Evolutionary conservation across 2,797 vertebrate species (phyloP).

Genomic region (Phataginus tetradactyla): DNA sequence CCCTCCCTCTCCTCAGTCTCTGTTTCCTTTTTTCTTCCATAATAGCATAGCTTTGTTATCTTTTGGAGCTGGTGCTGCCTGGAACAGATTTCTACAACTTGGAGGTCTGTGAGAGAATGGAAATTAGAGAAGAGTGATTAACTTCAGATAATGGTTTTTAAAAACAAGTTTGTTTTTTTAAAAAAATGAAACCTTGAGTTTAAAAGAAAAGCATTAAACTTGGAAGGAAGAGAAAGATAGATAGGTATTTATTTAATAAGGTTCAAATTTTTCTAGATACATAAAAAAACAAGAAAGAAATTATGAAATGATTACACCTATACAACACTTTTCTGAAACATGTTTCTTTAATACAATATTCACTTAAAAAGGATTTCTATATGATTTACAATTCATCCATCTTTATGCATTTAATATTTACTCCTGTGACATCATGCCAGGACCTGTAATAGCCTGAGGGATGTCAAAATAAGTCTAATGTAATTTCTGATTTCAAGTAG

Average conservation of each 20-base stretch:
- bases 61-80: slow-evolving; percentile 58
- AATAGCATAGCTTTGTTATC: slow-evolving; percentile 68
- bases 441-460: not conserved
- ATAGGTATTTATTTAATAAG: not conserved
- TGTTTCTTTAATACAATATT: not conserved
- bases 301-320: not conserved
- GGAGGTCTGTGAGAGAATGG: slow-evolving; percentile 35
- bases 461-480: not conserved
- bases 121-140: slow-evolving; percentile 62
- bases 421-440: not conserved
- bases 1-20: not conserved
- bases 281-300: not conserved
- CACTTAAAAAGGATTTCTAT: not conserved
- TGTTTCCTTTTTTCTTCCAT: not conserved
- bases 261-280: not conserved
- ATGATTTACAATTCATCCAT: not conserved
- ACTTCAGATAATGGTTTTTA: slow-evolving; percentile 55
- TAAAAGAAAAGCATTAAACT: slow-evolving; percentile 47
- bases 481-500: not conserved
- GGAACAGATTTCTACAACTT: slow-evolving; percentile 61
- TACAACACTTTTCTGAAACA: not conserved
- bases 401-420: not conserved
- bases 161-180: slow-evolving; percentile 50
- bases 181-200: not conserved
- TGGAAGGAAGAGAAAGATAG: slow-evolving; percentile 5